Evolutionary conservation across 2,113 vertebrate species (phyloP).

Genomic region (Hippocampus guttulatus): DNA sequence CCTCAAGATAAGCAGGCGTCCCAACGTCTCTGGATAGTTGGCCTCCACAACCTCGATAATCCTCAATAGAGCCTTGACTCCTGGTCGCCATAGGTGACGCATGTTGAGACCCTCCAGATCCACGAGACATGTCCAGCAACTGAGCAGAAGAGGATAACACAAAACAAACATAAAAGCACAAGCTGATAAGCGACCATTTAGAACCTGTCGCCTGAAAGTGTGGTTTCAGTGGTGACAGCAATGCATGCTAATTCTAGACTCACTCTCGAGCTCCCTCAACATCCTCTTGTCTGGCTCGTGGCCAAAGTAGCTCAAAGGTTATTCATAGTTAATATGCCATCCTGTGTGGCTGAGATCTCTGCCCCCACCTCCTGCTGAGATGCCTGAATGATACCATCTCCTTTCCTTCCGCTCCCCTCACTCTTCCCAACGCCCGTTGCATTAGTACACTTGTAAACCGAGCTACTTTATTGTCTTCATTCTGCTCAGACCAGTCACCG

Average conservation of each 20-base stretch:
- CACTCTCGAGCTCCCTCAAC: background rate
- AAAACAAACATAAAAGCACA: constrained; percentile 2
- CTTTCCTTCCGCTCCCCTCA: constrained; percentile 2
- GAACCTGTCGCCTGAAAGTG: constrained; percentile 35
- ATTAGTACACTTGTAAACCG: background rate
- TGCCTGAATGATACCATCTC: constrained; percentile 33
- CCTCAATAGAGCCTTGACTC: constrained; percentile 90
- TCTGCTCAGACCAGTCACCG: background rate
- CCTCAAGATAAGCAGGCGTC: constrained; percentile 87
- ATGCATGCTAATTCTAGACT: constrained; percentile 35
- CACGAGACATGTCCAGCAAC: constrained; percentile 93
- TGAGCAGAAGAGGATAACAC: constrained; percentile 12
- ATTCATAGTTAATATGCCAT: constrained; percentile 30
- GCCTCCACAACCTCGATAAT: constrained; percentile 97
- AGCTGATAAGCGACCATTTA: constrained; percentile 29
- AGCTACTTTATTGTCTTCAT: constrained; percentile 11
- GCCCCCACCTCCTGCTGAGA: constrained; percentile 28
- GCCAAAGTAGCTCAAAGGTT: constrained; percentile 15
- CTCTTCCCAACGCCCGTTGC: constrained; percentile 9
- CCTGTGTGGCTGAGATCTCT: constrained; percentile 26
- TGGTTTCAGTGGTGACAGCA: constrained; percentile 41
- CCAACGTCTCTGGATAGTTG: constrained; percentile 95
- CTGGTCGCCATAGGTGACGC: constrained; percentile 94
- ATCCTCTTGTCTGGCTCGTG: constrained; percentile 8
- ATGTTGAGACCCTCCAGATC: constrained; percentile 96